Evolutionary conservation across 2,797 vertebrate genomes (phyloP), one percentile per base, ranked within the genome.

Genomic region (Manis crassicaudata): DNA sequence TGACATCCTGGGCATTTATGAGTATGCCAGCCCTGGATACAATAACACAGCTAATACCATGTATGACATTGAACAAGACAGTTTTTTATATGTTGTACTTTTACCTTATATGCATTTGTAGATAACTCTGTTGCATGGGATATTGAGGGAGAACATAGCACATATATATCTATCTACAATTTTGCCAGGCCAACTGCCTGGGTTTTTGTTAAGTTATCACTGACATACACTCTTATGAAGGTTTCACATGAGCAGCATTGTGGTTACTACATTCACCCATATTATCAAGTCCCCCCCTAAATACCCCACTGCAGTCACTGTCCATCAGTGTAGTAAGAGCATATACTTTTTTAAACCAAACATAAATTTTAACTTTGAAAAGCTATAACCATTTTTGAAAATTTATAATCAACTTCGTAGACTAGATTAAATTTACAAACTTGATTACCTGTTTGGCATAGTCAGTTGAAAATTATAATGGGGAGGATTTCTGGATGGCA

Each of bases 401-500:
- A 12, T 67, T 81, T 83, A 56, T 89, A 75, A 40, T 86, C 60
- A 77, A 60, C 43, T 92, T 75, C 56, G 35, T 73, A 65, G 65
- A 90, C 73, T 85, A 83, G 2, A 43, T 62, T 94, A 94, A 92
- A 68, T 92, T 68, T 17, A 10, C 29, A 82, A 63, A 58, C 9
- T 75, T 90, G n/a, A 62, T 76, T 58, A 70, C 32, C 46, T 50
- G 35, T 87, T 95, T 92, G 23, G 17, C 25, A n/a, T 77, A 85
- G 37, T 86, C 89, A 75, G 10, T 65, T 96, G 63, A 95, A 85
- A 86, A 54, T 62, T 87, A 11, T 60, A 91, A 88, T 72, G 65
- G 8, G 40, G 17, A 65, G 6, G 12, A 58, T 27, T 37, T 92
- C 16, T 58, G 23, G 32, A 56, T 52, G 46, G 9, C 17, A 84